Evolutionary conservation across 64 coral and sea anemone species (phyloP).

Genomic region (Catalaphyllia jardinei): DNA sequence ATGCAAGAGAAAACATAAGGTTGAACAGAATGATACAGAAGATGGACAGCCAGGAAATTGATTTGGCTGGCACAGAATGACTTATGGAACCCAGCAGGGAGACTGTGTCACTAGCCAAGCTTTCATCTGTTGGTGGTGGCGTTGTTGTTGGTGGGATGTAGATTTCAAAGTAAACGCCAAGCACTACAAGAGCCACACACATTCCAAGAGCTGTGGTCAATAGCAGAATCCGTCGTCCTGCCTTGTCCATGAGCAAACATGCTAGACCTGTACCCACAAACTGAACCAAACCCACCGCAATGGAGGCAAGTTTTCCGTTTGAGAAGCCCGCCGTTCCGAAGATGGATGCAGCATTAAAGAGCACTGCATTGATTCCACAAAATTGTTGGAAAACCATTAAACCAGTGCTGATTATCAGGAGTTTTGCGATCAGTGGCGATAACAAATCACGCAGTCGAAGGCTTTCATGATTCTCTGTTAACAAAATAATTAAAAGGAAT

Average conservation of each 20-base stretch:
- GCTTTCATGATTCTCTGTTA: conserved; percentile 53
- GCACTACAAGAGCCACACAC: conserved; percentile 57
- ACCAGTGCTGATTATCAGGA: conserved; percentile 70
- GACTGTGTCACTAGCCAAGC: conserved; percentile 22
- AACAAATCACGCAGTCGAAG: conserved; percentile 44
- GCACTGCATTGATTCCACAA: conserved; percentile 74
- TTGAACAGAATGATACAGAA: conserved; percentile 74
- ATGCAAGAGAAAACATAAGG: conserved; percentile 60
- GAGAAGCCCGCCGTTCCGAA: conserved; percentile 73
- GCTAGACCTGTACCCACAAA: conserved; percentile 73
- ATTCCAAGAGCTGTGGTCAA: conserved; percentile 62
- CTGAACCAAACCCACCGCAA: conserved; percentile 72
- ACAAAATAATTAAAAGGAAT: background rate
- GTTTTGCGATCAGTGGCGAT: conserved; percentile 62
- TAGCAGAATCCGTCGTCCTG: conserved; percentile 78
- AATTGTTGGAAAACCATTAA: conserved; percentile 88
- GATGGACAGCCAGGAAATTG: conserved; percentile 82
- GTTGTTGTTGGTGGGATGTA: conserved; percentile 37
- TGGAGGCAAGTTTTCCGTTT: conserved; percentile 66
- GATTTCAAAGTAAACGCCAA: conserved; percentile 80
- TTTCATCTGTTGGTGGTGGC: background rate
- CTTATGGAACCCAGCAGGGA: conserved; percentile 41
- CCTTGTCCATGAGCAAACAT: conserved; percentile 77
- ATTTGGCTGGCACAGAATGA: conserved; percentile 62
- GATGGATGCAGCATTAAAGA: conserved; percentile 79